Evolutionary conservation across 2,888 invertebrate genomes (phyloP).

Genomic region (Schizotus pectinicornis): DNA sequence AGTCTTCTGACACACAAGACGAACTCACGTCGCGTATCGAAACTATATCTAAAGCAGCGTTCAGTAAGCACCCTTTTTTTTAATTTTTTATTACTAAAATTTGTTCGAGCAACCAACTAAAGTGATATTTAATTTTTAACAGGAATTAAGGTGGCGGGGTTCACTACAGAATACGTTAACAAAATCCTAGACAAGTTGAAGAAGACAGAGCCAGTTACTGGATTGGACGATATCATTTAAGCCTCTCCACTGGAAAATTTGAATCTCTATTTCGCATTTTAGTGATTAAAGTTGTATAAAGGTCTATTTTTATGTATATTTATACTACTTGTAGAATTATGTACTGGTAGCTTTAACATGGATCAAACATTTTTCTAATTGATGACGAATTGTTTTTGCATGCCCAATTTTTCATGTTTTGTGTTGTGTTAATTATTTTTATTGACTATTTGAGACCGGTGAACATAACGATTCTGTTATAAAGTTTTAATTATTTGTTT

Average conservation of each 20-base stretch:
- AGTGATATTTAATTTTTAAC: slow-evolving; percentile 37
- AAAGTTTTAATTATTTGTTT: neutral
- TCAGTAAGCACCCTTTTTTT: slow-evolving; percentile 65
- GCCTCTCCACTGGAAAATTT: slow-evolving; percentile 14
- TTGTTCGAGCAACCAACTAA: slow-evolving; percentile 1
- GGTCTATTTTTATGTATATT: slow-evolving; percentile 7
- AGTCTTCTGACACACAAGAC: slow-evolving; percentile 62
- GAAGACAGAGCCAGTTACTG: slow-evolving; percentile 76
- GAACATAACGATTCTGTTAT: neutral
- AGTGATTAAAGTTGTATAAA: slow-evolving; percentile 1
- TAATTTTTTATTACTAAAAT: slow-evolving; percentile 5
- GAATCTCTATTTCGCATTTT: slow-evolving; percentile 16
- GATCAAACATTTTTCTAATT: neutral
- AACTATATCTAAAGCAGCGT: slow-evolving; percentile 70
- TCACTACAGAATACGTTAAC: slow-evolving; percentile 93
- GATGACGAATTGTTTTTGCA: no score
- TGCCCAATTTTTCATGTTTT: neutral
- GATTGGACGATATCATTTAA: slow-evolving; percentile 67
- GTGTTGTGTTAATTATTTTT: neutral
- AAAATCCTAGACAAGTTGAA: slow-evolving; percentile 87
- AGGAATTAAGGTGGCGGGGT: slow-evolving; percentile 89
- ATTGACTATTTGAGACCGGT: no score
- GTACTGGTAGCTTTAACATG: neutral
- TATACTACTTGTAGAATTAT: neutral
- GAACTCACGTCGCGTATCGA: slow-evolving; percentile 76